A percentile compares a stretch with the other conserved stretches of the same genome.
phyloP scores from a whole-genome alignment of 2,113 vertebrate genomes.

The Paracyprichromis sp. region DNA sequence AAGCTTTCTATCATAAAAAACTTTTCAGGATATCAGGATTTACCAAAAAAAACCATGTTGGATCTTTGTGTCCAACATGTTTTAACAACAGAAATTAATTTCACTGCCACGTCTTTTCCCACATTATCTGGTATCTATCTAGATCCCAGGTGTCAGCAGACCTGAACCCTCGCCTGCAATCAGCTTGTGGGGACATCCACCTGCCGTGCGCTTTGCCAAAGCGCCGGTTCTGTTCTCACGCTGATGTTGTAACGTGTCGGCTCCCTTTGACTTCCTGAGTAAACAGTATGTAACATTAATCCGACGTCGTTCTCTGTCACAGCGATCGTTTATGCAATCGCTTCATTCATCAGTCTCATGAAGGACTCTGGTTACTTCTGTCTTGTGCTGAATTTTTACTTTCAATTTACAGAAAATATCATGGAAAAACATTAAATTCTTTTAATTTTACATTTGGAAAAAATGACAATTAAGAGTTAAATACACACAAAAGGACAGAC shows the following conservation, averaged over 20 bases:
- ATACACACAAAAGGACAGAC: background rate
- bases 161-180: background rate
- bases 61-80: background rate
- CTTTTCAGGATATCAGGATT: background rate
- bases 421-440: accelerated
- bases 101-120: background rate
- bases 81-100: background rate
- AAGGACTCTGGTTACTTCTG: background rate
- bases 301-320: background rate
- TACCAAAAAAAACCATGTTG: background rate
- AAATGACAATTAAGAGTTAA: background rate
- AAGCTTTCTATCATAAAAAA: background rate
- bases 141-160: background rate
- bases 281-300: background rate
- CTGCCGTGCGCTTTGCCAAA: background rate
- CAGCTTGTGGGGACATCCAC: background rate
- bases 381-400: background rate
- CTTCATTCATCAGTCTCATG: background rate
- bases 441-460: background rate
- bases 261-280: background rate
- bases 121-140: background rate
- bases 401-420: background rate
- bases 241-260: background rate
- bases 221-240: background rate
- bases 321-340: accelerated